Percentiles rank a stretch among this genome's conserved stretches.
phyloP scores from a whole-genome alignment of 2,888 invertebrate genomes.

The Pediacus dermestoides region DNA sequence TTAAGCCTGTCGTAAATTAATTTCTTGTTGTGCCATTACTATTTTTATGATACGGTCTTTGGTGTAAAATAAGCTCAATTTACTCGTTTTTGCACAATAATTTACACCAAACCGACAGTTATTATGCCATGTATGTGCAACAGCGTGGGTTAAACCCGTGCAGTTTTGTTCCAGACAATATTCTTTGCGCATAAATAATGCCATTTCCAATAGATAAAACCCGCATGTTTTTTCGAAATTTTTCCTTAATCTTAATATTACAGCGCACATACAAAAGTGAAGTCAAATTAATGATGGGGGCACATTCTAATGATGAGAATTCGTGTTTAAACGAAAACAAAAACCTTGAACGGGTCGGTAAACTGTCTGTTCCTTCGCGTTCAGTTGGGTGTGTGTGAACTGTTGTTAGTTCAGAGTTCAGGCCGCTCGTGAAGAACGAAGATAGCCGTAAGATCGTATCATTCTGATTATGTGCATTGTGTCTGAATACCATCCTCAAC shows the following conservation, averaged over 20 bases:
- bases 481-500: too few species aligned
- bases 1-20: too few species aligned
- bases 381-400: constrained; percentile 3
- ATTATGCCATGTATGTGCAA: constrained; percentile 1
- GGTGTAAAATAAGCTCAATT: constrained; percentile 2
- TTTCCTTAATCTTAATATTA: neutral
- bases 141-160: constrained; percentile 3
- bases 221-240: neutral
- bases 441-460: constrained; percentile 1
- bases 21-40: too few species aligned
- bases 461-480: constrained; percentile 2
- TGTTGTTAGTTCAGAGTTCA: constrained; percentile 1
- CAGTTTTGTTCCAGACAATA: constrained; percentile 1
- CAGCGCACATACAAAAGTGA: too few species aligned
- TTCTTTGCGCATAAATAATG: neutral
- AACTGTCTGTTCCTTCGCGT: neutral
- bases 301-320: too few species aligned
- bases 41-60: too few species aligned
- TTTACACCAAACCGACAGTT: constrained; percentile 1
- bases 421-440: constrained; percentile 1
- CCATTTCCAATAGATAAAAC: too few species aligned
- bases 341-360: constrained; percentile 3
- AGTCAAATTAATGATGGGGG: too few species aligned
- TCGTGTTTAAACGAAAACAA: too few species aligned
- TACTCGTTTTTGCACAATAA: constrained; percentile 1